Percentiles rank a stretch among this genome's conserved stretches.
phyloP scores from a whole-genome alignment of 2,888 invertebrate species.

The Taenaris catops region DNA sequence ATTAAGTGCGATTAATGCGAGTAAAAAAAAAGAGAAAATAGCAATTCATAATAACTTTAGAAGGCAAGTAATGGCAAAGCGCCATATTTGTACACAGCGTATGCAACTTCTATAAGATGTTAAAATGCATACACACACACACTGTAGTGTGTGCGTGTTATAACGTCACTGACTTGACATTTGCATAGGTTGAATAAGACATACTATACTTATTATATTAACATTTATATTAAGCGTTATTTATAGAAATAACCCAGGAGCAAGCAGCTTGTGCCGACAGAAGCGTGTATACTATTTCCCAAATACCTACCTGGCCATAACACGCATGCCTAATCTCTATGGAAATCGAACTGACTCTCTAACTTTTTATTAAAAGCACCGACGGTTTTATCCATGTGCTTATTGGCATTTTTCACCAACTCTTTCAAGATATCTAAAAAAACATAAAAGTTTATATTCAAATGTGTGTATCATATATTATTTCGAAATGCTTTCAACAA shows the following conservation, averaged over 20 bases:
- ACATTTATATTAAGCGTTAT: too few relatives aligned
- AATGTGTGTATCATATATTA: too few relatives aligned
- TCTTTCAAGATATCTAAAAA: conserved; percentile 40
- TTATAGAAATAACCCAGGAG: too few relatives aligned
- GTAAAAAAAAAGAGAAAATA: conserved; percentile 14
- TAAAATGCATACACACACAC: neutral
- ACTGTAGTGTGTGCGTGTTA: too few relatives aligned
- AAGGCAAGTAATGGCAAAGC: too few relatives aligned
- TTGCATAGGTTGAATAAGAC: too few relatives aligned
- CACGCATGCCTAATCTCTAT: conserved; percentile 38
- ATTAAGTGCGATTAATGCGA: too few relatives aligned
- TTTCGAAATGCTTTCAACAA: too few relatives aligned
- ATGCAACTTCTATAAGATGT: neutral
- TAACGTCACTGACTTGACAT: too few relatives aligned
- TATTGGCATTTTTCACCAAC: conserved; percentile 49
- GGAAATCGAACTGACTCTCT: conserved; percentile 47
- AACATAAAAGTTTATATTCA: too few relatives aligned
- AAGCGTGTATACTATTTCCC: conserved; percentile 7
- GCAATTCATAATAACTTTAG: neutral
- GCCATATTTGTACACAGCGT: neutral
- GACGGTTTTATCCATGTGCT: conserved; percentile 53
- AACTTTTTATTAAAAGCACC: conserved; percentile 48
- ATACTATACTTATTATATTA: too few relatives aligned
- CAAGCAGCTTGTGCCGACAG: too few relatives aligned
- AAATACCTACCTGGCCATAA: conserved; percentile 23